Evolutionary conservation across 2,113 vertebrate genomes (phyloP), one percentile per base, ranked within the genome.

Genomic region (Menidia beryllina): DNA sequence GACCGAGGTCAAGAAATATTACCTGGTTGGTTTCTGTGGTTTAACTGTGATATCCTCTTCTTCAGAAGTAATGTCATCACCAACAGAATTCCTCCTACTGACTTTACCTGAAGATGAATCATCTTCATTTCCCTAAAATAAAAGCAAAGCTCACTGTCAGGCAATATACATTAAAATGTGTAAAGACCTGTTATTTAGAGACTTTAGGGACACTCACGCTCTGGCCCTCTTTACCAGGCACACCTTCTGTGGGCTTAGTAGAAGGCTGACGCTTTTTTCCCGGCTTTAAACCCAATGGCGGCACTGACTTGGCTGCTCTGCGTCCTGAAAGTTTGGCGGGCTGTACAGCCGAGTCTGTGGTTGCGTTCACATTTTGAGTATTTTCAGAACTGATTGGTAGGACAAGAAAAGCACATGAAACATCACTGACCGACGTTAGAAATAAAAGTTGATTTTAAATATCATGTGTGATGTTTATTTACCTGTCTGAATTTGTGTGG

Each of bases 1-100:
- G 2, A 8, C 7, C 17, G 1, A 54, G 4, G 23, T 62, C 0
- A 25, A 45, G 5, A 47, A 36, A 52, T 48, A 7, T 14, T 39
- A 92, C 92, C 93, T 89, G 1, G 91, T 92, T 5, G 92, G 89
- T 75, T 20, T 90, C 0, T 53, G 62, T 53, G 79, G 77, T 49
- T 56, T 68, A 62, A 69, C 15, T 0, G 24, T 5, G 7, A 50
- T n/a, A 7, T 83, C 82, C 8, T 90, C 88, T 17, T 88, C 88
- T 62, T 90, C 88, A 79, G 86, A 89, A 13, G 75, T 86, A 62
- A 58, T 13, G 3, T 69, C 65, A 59, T 72, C 71, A 39, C 27
- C 2, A 1, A 36, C 56, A 21, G 53, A 69, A 45, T 69, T 79
- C 7, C 3, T 70, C 20, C 70, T 54, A 11, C 25, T 54, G 5